Percentiles rank a stretch among this genome's conserved stretches.
phyloP scores from a whole-genome alignment of 2,797 vertebrate genomes.

The Echiichthys vipera region DNA sequence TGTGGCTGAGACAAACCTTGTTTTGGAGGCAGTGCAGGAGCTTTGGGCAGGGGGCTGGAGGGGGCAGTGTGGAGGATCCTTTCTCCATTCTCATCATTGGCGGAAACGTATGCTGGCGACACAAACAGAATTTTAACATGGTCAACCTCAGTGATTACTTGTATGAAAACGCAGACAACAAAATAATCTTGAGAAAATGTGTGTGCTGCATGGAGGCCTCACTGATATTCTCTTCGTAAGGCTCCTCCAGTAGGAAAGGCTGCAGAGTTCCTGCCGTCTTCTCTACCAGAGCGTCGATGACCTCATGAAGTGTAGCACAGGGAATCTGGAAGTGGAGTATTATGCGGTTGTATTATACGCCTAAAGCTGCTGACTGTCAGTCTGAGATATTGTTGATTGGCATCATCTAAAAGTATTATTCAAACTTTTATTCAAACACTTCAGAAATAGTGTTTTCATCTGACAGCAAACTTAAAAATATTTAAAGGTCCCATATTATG shows the following conservation, averaged over 20 bases:
- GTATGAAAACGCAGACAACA: background rate
- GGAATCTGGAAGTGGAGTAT: conserved; percentile 76
- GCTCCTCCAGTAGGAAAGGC: conserved; percentile 87
- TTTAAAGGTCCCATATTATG: too few relatives aligned
- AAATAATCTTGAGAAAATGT: background rate
- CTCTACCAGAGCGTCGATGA: conserved; percentile 88
- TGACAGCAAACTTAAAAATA: too few relatives aligned
- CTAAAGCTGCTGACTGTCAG: background rate
- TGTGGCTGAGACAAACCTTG: conserved; percentile 72
- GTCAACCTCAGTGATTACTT: background rate
- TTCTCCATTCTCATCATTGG: conserved; percentile 90
- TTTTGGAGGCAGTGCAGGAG: conserved; percentile 83
- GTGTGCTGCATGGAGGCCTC: conserved; percentile 45
- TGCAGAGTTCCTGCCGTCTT: conserved; percentile 86
- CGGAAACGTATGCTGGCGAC: conserved; percentile 85
- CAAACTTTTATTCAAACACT: too few relatives aligned
- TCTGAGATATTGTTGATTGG: background rate
- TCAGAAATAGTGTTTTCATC: too few relatives aligned
- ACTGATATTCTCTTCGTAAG: conserved; percentile 91
- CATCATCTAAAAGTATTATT: background rate
- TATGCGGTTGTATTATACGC: background rate
- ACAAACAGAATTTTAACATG: background rate
- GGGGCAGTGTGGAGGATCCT: conserved; percentile 79
- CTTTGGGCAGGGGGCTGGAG: conserved; percentile 69
- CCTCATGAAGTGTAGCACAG: conserved; percentile 87